Percentiles rank a stretch among this genome's conserved stretches.
phyloP scores from a whole-genome alignment of 2,797 vertebrate genomes.

The Phataginus tricuspis region DNA sequence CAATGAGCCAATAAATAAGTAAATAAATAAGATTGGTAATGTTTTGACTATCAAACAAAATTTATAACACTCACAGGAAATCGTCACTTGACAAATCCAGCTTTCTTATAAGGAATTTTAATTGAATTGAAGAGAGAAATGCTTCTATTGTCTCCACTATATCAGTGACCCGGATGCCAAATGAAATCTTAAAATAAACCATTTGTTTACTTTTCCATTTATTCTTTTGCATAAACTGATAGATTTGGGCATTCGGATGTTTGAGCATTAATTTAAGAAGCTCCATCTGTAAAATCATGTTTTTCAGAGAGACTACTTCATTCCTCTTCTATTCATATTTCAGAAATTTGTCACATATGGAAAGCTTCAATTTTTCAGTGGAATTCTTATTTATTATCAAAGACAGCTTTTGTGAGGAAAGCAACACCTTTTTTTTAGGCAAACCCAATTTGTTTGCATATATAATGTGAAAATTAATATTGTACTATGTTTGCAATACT shows the following conservation, averaged over 20 bases:
- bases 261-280: not conserved
- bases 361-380: slow-evolving; percentile 56
- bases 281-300: slow-evolving; percentile 15
- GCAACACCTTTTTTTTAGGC: slow-evolving; percentile 50
- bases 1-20: not conserved
- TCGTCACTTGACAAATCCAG: not conserved
- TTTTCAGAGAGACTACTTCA: not conserved
- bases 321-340: slow-evolving; percentile 22
- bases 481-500: slow-evolving; percentile 68
- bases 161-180: not conserved
- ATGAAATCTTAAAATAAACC: not conserved
- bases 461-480: slow-evolving; percentile 78
- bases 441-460: slow-evolving; percentile 72
- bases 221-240: not conserved
- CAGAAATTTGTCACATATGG: slow-evolving; percentile 44
- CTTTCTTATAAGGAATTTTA: not conserved
- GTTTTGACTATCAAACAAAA: not conserved
- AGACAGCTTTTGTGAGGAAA: slow-evolving; percentile 63
- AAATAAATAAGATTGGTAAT: not conserved
- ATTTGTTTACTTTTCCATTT: not conserved
- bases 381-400: slow-evolving; percentile 63
- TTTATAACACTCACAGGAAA: not conserved
- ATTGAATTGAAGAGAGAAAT: not conserved
- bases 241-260: not conserved
- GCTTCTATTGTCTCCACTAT: not conserved